These are phyloP conservation scores for Clytia hemisphaerica DNA, from an alignment of 30 jellyfish, hydroid and myxozoan genomes.

Conservation along the genomic window DNA sequence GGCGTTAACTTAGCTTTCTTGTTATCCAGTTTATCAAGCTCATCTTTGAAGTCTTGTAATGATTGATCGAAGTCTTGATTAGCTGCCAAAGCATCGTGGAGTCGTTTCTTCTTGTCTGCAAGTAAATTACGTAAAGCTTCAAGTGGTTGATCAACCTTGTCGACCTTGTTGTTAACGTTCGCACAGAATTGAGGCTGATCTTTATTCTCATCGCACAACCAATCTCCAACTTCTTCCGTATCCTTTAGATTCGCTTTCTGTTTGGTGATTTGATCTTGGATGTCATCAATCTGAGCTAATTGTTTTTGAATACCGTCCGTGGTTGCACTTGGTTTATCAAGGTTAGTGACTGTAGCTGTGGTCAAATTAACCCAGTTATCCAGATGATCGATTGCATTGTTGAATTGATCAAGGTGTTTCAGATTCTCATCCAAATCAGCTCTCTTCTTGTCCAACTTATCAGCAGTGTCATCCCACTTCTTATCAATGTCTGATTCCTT, in stretches of 20 bases:
- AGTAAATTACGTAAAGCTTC: slow-evolving; percentile 39
- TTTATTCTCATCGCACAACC: slow-evolving; percentile 61
- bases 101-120: slow-evolving; percentile 42
- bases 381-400: slow-evolving; percentile 37
- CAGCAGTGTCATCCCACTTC: slow-evolving; percentile 43
- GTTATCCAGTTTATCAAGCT: slow-evolving; percentile 43
- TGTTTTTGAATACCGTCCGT: slow-evolving; percentile 53
- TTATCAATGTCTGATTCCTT: slow-evolving; percentile 34
- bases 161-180: slow-evolving; percentile 41
- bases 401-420: slow-evolving; percentile 53
- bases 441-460: slow-evolving; percentile 45
- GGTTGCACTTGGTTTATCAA: slow-evolving; percentile 47
- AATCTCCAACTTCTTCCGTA: slow-evolving; percentile 48
- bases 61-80: slow-evolving; percentile 50
- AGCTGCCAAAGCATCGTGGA: slow-evolving; percentile 45
- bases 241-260: slow-evolving; percentile 65
- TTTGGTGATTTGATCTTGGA: slow-evolving; percentile 52
- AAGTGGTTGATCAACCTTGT: slow-evolving; percentile 60
- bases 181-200: slow-evolving; percentile 79
- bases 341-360: slow-evolving; percentile 44
- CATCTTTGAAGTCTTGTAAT: slow-evolving; percentile 24
- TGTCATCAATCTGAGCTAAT: slow-evolving; percentile 55
- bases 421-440: slow-evolving; percentile 39
- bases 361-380: slow-evolving; percentile 73
- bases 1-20: slow-evolving; percentile 40